Base-by-base conservation (phyloP, 1,140 invertebrate genomes). In the Mactra quadrangularis region DNA sequence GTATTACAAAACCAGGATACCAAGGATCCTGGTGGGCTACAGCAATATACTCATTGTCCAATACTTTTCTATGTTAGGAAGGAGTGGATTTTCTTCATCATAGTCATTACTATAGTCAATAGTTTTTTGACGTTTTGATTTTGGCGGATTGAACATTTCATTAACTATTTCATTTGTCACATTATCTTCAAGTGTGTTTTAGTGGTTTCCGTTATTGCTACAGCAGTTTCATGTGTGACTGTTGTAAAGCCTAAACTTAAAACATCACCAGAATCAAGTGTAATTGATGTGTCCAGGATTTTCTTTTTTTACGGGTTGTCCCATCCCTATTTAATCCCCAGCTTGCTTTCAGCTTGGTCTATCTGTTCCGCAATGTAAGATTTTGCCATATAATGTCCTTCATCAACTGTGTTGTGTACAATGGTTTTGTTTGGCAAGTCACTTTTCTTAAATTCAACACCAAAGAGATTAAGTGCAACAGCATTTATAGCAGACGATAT, bases 341-440 rank as follows among this genome's bases (percentile, higher is more conserved):
- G 25, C n/a, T 60, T 70, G n/a, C 50, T 29, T 13, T 38, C n/a
- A 7, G 57, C 41, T n/a, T 64, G 38, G 38, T 7, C 47, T 22
- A 82, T 38, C 62, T 70, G 38, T 41, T 75, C 35, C 3, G 83
- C 47, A 38, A 82, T 76, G 55, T 29, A 85, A 29, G 60, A 64
- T 64, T 85, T 81, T 47, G 83, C 83, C 7, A 76, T 11, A 38
- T 33, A 85, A 35, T 82, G 77, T n/a, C 83, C 83, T 64, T 85
- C 60, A 64, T 85, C 83, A 29, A 85, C 72, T 29, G 82, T 85
- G 25, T 45, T 47, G 33, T 76, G 71, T 17, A 77, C 55, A 17
- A 62, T 82, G 33, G 45, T 62, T 1, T 3, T 2, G n/a, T 15
- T 53, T 17, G 62, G 71, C 19, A 76, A 47, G 13, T 71, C 53